Conservation (phyloP, 2,113 vertebrate genomes). For the Python bivittatus region DNA sequence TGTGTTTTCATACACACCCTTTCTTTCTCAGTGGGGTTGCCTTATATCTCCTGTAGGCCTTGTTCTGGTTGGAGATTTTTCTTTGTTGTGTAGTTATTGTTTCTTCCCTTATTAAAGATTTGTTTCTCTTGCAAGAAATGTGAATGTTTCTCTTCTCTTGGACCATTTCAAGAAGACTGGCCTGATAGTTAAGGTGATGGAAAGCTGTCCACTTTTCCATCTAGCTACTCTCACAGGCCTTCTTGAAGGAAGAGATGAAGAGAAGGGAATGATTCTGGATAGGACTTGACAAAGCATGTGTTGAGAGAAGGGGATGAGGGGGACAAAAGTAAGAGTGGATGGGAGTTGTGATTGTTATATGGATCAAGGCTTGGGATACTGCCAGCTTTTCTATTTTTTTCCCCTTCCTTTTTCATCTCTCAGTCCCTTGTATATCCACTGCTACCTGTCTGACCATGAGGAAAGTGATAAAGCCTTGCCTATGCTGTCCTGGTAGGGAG, state of each 20-base stretch:
- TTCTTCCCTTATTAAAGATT: not conserved
- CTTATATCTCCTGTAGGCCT: not conserved
- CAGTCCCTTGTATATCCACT: not conserved
- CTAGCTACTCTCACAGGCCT: not conserved
- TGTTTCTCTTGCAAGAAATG: not conserved
- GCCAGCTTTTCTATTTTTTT: not conserved
- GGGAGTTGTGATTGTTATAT: not conserved
- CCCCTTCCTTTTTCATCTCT: not conserved
- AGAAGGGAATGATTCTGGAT: not conserved
- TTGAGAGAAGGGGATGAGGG: not conserved
- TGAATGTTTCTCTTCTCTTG: not conserved
- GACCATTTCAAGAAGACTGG: not conserved
- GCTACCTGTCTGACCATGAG: not conserved
- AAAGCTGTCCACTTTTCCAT: not conserved
- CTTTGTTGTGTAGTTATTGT: not conserved
- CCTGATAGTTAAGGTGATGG: not conserved
- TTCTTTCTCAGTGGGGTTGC: not conserved
- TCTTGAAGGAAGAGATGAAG: not conserved
- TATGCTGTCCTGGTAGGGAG: not conserved
- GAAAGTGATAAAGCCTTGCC: not conserved
- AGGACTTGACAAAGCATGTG: not conserved
- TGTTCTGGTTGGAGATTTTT: not conserved
- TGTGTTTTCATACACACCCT: not conserved
- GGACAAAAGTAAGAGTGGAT: not conserved
- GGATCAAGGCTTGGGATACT: not conserved